These are phyloP conservation scores for Trichonephila clavipes DNA, from an alignment of 1,140 invertebrate genomes.

Conservation along the genomic window DNA sequence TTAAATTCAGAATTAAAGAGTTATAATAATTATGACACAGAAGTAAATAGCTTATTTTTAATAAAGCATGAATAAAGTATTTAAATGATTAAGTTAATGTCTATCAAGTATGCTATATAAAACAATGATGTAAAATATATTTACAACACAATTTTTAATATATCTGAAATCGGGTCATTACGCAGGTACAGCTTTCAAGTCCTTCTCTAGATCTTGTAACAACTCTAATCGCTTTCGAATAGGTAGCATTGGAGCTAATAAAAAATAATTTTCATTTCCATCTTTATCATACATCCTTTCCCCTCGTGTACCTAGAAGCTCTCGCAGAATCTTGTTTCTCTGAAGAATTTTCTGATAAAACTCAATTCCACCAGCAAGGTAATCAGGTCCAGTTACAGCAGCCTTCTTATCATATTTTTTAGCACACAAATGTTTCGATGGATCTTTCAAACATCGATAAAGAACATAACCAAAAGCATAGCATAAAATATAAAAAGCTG, in stretches of 20 bases:
- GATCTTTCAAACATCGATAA: slow-evolving; percentile 55
- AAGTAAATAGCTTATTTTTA: too few species aligned
- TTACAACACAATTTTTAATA: background rate
- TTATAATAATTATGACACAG: too few species aligned
- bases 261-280: slow-evolving; percentile 86
- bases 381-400: slow-evolving; percentile 84
- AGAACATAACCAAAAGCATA: slow-evolving; percentile 17
- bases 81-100: too few species aligned
- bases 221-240: slow-evolving; percentile 85
- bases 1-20: too few species aligned
- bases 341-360: slow-evolving; percentile 88
- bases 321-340: slow-evolving; percentile 87
- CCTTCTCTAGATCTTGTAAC: slow-evolving; percentile 80
- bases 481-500: background rate
- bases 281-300: slow-evolving; percentile 84
- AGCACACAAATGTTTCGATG: slow-evolving; percentile 79
- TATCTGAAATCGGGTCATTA: background rate
- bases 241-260: slow-evolving; percentile 85
- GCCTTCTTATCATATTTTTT: slow-evolving; percentile 84
- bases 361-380: slow-evolving; percentile 87
- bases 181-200: background rate
- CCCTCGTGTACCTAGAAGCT: slow-evolving; percentile 84
- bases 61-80: too few species aligned
- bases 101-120: too few species aligned
- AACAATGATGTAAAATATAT: too few species aligned